Evolutionary conservation across 2,888 invertebrate species (phyloP).

Genomic region (Andrena flavipes): DNA sequence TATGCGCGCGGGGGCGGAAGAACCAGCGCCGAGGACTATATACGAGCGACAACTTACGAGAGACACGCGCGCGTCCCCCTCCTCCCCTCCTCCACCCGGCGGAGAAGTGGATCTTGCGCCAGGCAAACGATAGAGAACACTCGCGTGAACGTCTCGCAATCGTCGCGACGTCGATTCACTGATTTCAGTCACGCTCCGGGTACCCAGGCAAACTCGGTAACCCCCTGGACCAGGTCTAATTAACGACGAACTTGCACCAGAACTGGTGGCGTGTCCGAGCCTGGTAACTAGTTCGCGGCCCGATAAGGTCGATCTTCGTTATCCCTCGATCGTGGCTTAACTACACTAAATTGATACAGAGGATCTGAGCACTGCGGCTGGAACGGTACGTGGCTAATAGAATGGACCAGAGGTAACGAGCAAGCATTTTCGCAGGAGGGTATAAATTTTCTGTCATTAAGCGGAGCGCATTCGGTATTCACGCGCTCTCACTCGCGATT

Average conservation of each 20-base stretch:
- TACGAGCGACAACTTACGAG: constrained; percentile 3
- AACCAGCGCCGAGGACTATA: background rate
- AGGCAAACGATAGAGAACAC: constrained; percentile 3
- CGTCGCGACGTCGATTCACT: constrained; percentile 9
- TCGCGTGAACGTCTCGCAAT: background rate
- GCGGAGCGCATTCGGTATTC: too few species aligned
- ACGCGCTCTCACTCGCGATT: too few species aligned
- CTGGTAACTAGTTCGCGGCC: constrained; percentile 4
- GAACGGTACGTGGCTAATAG: background rate
- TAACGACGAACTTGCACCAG: constrained; percentile 33
- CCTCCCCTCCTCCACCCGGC: too few species aligned
- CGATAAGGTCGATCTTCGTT: constrained; percentile 4
- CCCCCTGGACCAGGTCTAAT: constrained; percentile 45
- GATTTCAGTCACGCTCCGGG: constrained; percentile 55
- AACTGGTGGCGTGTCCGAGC: constrained; percentile 19
- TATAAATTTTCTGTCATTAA: too few species aligned
- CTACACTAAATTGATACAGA: constrained; percentile 3
- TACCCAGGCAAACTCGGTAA: constrained; percentile 43
- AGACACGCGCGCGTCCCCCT: background rate
- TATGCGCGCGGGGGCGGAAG: constrained; percentile 45
- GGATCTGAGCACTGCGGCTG: background rate
- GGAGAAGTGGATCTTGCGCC: background rate
- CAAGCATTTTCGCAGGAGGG: too few species aligned
- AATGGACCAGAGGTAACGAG: background rate
- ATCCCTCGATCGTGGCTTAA: constrained; percentile 1